phyloP scores from a whole-genome alignment of 2,113 vertebrate genomes.

The Piprites chloris region DNA sequence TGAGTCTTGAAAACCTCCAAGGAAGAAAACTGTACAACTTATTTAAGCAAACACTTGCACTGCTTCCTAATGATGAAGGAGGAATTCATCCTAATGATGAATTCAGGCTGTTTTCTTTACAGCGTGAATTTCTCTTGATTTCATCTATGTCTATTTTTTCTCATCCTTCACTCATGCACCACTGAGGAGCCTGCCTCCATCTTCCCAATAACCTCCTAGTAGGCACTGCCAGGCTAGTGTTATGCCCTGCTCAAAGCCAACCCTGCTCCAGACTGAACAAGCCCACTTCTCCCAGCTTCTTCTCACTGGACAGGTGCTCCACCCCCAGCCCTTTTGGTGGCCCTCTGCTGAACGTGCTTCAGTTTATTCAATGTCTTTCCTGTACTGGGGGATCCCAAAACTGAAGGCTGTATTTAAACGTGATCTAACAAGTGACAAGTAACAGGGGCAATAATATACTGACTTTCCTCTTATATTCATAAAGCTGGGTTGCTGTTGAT shows the following conservation, averaged over 20 bases:
- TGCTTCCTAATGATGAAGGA: background rate
- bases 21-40: background rate
- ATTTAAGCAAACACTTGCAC: background rate
- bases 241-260: background rate
- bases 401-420: background rate
- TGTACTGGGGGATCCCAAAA: background rate
- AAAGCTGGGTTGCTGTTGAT: background rate
- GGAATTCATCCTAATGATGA: too few relatives aligned
- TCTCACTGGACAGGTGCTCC: background rate
- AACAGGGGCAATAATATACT: background rate
- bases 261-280: background rate
- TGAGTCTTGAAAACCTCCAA: background rate
- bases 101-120: background rate
- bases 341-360: background rate
- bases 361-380: background rate
- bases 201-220: background rate
- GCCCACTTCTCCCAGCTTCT: background rate
- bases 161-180: background rate
- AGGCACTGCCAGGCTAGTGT: background rate
- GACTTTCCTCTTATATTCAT: background rate
- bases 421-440: background rate
- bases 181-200: background rate
- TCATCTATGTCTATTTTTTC: background rate
- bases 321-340: background rate
- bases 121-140: background rate